Evolutionary conservation across 1,140 invertebrate species (phyloP).

Genomic region (Acarapis woodi): DNA sequence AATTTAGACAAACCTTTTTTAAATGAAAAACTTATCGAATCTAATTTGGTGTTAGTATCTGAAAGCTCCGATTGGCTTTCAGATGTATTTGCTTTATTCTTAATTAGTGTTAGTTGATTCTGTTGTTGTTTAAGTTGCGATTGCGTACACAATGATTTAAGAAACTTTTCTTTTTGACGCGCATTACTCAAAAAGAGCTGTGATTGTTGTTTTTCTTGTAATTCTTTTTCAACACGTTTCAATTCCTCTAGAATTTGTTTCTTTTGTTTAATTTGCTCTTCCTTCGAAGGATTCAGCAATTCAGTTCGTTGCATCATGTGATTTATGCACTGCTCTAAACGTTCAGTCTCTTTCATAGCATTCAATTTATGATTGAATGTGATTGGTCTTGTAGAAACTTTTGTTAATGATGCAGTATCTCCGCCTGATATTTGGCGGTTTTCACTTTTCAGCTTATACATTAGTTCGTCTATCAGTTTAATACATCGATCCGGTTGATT

Average conservation of each 20-base stretch:
- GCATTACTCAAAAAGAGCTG: slow-evolving; percentile 8
- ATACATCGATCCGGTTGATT: too few species aligned
- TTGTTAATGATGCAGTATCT: too few species aligned
- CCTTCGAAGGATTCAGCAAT: slow-evolving; percentile 18
- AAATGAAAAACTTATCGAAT: too few species aligned
- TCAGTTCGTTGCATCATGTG: slow-evolving; percentile 19
- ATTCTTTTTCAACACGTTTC: slow-evolving; percentile 38
- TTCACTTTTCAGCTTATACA: too few species aligned
- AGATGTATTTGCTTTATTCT: too few species aligned
- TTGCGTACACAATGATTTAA: slow-evolving; percentile 11
- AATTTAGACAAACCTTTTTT: too few species aligned
- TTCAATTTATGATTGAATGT: too few species aligned
- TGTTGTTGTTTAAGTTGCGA: slow-evolving; percentile 18
- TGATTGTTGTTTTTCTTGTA: slow-evolving; percentile 28
- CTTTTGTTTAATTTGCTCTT: slow-evolving; percentile 36
- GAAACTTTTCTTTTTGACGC: slow-evolving; percentile 16
- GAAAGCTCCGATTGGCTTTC: too few species aligned
- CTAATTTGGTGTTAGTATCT: too few species aligned
- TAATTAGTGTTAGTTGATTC: slow-evolving; percentile 6
- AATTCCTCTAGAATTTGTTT: slow-evolving; percentile 46
- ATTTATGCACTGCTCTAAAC: slow-evolving; percentile 19
- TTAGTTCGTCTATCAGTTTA: too few species aligned
- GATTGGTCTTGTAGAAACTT: too few species aligned
- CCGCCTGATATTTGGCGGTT: too few species aligned
- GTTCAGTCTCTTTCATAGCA: slow-evolving; percentile 17